Conservation (phyloP, 1,140 invertebrate species). For the Eufriesea mexicana region DNA sequence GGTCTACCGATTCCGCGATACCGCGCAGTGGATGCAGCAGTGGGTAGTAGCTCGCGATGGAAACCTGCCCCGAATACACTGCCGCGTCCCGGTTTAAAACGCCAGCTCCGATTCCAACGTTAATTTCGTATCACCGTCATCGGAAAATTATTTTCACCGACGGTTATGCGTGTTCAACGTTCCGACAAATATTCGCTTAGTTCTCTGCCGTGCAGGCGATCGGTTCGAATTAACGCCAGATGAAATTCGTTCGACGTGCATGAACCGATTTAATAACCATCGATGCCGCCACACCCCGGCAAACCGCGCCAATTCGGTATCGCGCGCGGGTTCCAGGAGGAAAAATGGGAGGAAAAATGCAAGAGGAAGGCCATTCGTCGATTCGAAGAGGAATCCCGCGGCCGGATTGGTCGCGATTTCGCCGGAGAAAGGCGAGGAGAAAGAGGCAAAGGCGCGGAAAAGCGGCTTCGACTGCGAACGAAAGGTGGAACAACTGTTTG, state of each 20-base stretch:
- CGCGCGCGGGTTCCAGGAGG: too few relatives aligned
- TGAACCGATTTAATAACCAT: background rate
- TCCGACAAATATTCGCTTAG: background rate
- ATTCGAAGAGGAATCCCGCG: slow-evolving; percentile 18
- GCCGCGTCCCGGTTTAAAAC: background rate
- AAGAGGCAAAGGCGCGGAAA: slow-evolving; percentile 24
- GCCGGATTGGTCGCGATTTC: background rate
- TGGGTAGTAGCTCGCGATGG: too few relatives aligned
- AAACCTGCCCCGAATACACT: too few relatives aligned
- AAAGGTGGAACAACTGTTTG: slow-evolving; percentile 65
- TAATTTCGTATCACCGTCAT: background rate
- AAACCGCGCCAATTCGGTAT: too few relatives aligned
- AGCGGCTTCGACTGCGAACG: slow-evolving; percentile 41
- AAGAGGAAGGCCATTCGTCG: slow-evolving; percentile 46
- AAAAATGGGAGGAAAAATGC: too few relatives aligned
- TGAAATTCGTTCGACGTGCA: background rate
- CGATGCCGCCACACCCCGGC: too few relatives aligned
- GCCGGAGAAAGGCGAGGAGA: slow-evolving; percentile 28
- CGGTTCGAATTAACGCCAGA: background rate
- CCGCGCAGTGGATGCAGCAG: too few relatives aligned
- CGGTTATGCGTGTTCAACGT: background rate
- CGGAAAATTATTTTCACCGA: background rate
- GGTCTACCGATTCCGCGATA: background rate
- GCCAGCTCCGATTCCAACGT: background rate
- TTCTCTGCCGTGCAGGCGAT: background rate